Evolutionary conservation across 2,888 invertebrate genomes (phyloP), one percentile per base, ranked within the genome.

Genomic region (Pecten maximus): DNA sequence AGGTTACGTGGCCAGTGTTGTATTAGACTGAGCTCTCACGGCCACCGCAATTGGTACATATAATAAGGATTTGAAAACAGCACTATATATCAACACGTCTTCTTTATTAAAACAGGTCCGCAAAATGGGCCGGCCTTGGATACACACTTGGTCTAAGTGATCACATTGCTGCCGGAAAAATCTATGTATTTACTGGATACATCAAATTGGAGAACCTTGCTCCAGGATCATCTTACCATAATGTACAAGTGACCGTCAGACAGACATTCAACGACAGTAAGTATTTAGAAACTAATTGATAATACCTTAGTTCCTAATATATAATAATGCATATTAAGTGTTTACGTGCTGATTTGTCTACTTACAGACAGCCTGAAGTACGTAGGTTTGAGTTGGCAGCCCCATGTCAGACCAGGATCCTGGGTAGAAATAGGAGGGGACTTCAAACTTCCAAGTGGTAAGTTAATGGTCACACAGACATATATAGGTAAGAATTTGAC

Each of bases 371-470:
- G 12, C 8, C 10, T 35, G 35, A 1, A 28, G 74, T 74, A 74
- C 16, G 6, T 6, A 3, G 35, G 74, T 10, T 28, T 74, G 28
- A 74, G 74, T 15, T 35, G 6, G 74, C 74, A 74, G 35, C 74
- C 74, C 74, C 10, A 10, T 74, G 74, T 74, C 74, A 4, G 10
- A 35, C 74, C 74, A 35, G 74, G 74, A 74, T 74, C 74, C 74
- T 74, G 74, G 74, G 74, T 74, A 74, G 74, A 74, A 35, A 74
- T 74, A 35, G 74, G 74, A 28, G 74, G 74, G 12, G 74, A 74
- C 74, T 74, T 74, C 35, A 74, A 74, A 74, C 74, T 74, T 28
- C 74, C 74, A 6, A 74, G 35, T 16, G 35, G 74, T 74, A 74
- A 74, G 35, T 35, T 35, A 8, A 74, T 60, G 6, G 2, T 48